phyloP scores from a whole-genome alignment of 23 tunicate species.

The Ascidia mentula region DNA sequence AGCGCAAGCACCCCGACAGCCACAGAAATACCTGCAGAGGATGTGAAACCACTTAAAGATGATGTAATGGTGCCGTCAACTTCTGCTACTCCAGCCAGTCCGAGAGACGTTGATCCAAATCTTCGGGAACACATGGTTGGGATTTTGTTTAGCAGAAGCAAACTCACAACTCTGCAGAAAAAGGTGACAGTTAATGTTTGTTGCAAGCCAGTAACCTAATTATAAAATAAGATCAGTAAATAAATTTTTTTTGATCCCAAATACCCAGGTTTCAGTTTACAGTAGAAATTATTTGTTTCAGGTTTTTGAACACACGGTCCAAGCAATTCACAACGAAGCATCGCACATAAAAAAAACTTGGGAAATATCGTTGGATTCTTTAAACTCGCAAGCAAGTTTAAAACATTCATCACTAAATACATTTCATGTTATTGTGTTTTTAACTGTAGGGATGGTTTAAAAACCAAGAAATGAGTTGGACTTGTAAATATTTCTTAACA shows the following conservation, averaged over 20 bases:
- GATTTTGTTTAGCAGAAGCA: constrained; percentile 70
- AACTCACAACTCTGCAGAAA: constrained; percentile 60
- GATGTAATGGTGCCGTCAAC: not conserved
- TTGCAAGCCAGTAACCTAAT: too few relatives aligned
- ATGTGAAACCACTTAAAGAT: not conserved
- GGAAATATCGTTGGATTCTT: constrained; percentile 26
- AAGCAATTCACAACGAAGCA: constrained; percentile 57
- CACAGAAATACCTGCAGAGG: not conserved
- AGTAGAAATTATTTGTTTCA: not conserved
- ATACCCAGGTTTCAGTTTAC: too few relatives aligned
- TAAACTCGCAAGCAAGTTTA: too few relatives aligned
- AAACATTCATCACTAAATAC: too few relatives aligned
- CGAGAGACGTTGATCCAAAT: constrained; percentile 61
- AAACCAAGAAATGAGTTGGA: too few relatives aligned
- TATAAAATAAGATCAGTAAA: too few relatives aligned
- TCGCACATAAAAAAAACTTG: constrained; percentile 34
- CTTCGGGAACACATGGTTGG: constrained; percentile 80
- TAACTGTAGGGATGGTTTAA: too few relatives aligned
- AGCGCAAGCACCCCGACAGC: not conserved
- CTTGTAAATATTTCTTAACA: too few relatives aligned
- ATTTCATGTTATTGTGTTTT: too few relatives aligned
- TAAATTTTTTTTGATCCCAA: too few relatives aligned
- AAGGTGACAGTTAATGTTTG: too few relatives aligned
- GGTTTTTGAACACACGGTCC: constrained; percentile 71
- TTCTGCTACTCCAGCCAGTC: constrained; percentile 43